Evolutionary conservation across 92 coral and sea anemone genomes (phyloP), one percentile per base, ranked within the genome.

Genomic region (Desmophyllum pertusum): DNA sequence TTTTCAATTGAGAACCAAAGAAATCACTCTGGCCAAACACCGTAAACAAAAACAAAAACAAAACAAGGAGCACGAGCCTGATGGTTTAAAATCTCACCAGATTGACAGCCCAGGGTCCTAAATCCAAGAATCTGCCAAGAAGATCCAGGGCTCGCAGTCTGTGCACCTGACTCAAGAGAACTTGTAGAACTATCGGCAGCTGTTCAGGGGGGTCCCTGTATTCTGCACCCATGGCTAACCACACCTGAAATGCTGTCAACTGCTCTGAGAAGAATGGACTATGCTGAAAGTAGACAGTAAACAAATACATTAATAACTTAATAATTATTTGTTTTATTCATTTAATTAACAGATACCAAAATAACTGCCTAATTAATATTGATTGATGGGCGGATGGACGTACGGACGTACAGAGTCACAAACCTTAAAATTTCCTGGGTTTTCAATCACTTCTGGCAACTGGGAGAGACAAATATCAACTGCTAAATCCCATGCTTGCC

Each of bases 401-500:
- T n/a, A n/a, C n/a, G n/a, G n/a, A n/a, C n/a, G n/a, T n/a, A n/a
- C n/a, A n/a, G n/a, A 45, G 21, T n/a, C 74, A 31, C 75, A 23
- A 74, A 95, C 98, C 89, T 95, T 95, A 77, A 94, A 95, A 75
- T 71, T 85, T 0, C 92, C 86, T 67, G 92, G 94, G 65, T 89
- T 88, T 75, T 92, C 91, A 50, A 95, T 92, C 83, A 95, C 96
- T 0, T 87, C 96, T 72, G 93, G 98, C 17, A 95, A 88, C 79
- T 96, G 98, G 3, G 95, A 92, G 40, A 96, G 84, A 70, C 98
- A 96, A 46, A 93, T 91, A 73, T 96, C 98, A 39, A 96, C 98
- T 41, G 98, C 98, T 61, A 96, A 77, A 82, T 96, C 98, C 98
- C 98, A 96, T 3, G 98, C 98, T 84, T 96, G 96, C 98, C 98